A percentile compares a stretch with the other conserved stretches of the same genome.
Conservation (phyloP, 1,140 invertebrate species). For the Drosophila littoralis region DNA sequence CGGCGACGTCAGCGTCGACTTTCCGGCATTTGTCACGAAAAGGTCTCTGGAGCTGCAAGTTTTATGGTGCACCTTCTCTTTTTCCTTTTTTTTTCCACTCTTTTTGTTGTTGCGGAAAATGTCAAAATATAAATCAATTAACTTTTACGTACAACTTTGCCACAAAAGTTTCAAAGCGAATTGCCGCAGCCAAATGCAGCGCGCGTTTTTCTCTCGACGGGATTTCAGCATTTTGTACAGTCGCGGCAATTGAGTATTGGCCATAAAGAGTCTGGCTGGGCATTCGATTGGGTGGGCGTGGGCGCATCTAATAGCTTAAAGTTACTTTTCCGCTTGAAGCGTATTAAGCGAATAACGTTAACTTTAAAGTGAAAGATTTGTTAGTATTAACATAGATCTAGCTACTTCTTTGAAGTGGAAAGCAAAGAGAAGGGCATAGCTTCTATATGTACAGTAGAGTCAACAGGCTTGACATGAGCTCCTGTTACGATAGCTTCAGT, state of each 20-base stretch:
- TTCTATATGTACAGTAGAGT: too few species aligned
- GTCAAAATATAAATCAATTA: constrained; percentile 81
- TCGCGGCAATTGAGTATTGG: constrained; percentile 7
- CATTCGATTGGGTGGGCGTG: neutral
- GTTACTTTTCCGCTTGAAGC: too few species aligned
- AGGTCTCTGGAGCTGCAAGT: constrained; percentile 67
- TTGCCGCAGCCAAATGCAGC: constrained; percentile 16
- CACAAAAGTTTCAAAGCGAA: constrained; percentile 58
- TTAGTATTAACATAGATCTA: too few species aligned
- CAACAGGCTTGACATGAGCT: too few species aligned
- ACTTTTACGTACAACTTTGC: constrained; percentile 64
- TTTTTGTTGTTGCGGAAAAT: constrained; percentile 45
- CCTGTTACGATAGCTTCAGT: too few species aligned
- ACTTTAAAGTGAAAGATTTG: too few species aligned
- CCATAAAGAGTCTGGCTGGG: neutral
- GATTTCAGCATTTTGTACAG: neutral
- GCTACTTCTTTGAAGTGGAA: too few species aligned
- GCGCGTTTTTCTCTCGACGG: neutral
- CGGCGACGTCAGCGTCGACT: constrained; percentile 35
- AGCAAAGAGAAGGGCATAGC: too few species aligned
- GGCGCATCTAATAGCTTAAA: neutral
- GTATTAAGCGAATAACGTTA: too few species aligned
- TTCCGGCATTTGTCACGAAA: constrained; percentile 74
- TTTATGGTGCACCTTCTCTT: constrained; percentile 54
- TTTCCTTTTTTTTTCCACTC: constrained; percentile 35